Evolutionary conservation across 2,113 vertebrate genomes (phyloP), one percentile per base, ranked within the genome.

Genomic region (Aleadryas rufinucha): DNA sequence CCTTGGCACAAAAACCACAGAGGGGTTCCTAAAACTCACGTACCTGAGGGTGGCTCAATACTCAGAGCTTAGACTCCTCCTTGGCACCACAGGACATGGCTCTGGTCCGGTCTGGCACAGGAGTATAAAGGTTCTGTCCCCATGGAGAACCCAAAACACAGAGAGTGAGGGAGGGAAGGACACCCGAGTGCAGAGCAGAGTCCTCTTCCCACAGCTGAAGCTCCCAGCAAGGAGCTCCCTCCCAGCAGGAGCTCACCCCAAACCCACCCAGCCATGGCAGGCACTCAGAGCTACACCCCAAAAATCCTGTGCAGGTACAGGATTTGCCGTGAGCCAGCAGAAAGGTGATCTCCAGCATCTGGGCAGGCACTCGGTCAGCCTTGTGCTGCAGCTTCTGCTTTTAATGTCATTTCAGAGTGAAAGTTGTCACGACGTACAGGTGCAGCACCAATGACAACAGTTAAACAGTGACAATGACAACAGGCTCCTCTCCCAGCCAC

Each of bases 101-200:
- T 22, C 42, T 68, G 71, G 9, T 19, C 35, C 30, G 30, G 41
- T 5, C 59, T 27, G 42, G n/a, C 15, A 3, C 31, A 14, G 1
- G 3, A 44, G 16, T 2, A 9, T 6, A 7, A 61, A 41, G 22
- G 54, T 14, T n/a, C 49, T 42, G 85, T 15, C 50, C 33, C 56
- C 56, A 2, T 0, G 10, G 54, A 50, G 56, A 71, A 2, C 33
- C 33, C 72, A 20, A 30, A 33, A 12, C 10, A 11, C 22, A 1
- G 45, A 18, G 13, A 7, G 49, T 0, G 8, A 87, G 18, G 18
- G 30, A 33, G 20, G 0, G 26, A 74, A 20, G 0, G 3, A 27
- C 41, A 23, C 41, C 33, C 4, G 7, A n/a, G n/a, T 3, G 39
- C 77, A 53, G 23, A 16, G 59, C 86, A 69, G 20, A 13, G n/a